These are phyloP conservation scores for Centropristis striata DNA, from an alignment of 2,113 vertebrate genomes.

Conservation along the genomic window DNA sequence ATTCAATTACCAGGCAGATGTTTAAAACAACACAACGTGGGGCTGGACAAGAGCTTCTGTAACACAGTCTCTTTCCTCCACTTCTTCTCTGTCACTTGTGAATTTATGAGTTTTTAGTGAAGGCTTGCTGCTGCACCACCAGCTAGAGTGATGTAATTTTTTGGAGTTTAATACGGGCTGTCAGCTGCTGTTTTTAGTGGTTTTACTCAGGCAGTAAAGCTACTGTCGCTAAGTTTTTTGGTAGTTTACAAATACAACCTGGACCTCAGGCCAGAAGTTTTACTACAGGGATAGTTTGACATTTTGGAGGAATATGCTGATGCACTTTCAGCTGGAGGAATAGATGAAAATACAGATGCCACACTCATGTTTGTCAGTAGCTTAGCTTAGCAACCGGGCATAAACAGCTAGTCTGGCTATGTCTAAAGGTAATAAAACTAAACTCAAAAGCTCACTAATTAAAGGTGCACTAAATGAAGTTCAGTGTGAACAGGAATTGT, in stretches of 20 bases:
- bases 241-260: slow-evolving; percentile 25
- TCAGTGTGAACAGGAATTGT: too few species aligned
- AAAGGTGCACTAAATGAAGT: too few species aligned
- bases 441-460: too few species aligned
- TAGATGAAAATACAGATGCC: neutral
- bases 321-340: neutral
- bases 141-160: slow-evolving; percentile 60
- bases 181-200: slow-evolving; percentile 42
- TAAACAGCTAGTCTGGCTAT: neutral
- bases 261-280: neutral
- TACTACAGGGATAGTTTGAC: neutral
- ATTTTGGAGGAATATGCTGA: neutral
- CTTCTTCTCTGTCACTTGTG: slow-evolving; percentile 58
- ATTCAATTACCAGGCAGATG: slow-evolving; percentile 77
- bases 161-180: slow-evolving; percentile 44
- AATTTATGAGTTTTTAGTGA: slow-evolving; percentile 71
- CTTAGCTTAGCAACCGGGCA: neutral
- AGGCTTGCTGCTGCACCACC: slow-evolving; percentile 60
- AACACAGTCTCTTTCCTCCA: slow-evolving; percentile 52
- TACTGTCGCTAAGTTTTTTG: slow-evolving; percentile 22
- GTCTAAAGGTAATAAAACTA: neutral
- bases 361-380: neutral
- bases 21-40: slow-evolving; percentile 65
- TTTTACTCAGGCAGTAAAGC: slow-evolving; percentile 25
- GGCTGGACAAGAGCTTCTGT: slow-evolving; percentile 61